phyloP scores from a whole-genome alignment of 2,888 invertebrate species.

The Pollenia amentaria region DNA sequence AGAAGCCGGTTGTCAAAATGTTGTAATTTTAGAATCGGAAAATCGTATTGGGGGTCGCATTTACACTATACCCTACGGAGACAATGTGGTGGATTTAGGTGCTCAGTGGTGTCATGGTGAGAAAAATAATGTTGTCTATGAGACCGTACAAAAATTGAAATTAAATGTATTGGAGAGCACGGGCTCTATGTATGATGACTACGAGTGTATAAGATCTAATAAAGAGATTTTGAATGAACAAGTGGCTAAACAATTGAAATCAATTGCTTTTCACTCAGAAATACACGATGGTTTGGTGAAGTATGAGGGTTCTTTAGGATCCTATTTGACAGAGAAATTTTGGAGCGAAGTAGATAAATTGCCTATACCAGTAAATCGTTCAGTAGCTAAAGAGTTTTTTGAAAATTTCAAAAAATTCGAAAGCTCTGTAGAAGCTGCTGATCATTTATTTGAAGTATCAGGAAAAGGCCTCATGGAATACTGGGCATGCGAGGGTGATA shows the following conservation, averaged over 20 bases:
- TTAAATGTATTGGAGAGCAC: constrained; percentile 79
- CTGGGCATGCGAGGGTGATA: constrained; percentile 89
- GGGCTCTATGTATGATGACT: constrained; percentile 79
- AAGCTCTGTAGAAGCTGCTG: constrained; percentile 86
- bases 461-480: constrained; percentile 87
- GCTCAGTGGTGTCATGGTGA: constrained; percentile 91
- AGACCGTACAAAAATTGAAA: constrained; percentile 84
- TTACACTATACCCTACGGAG: constrained; percentile 85
- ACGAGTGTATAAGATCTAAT: constrained; percentile 81
- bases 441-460: constrained; percentile 89
- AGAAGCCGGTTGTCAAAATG: constrained; percentile 84
- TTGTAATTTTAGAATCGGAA: constrained; percentile 87
- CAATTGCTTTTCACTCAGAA: constrained; percentile 82
- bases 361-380: constrained; percentile 80
- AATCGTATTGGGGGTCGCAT: constrained; percentile 88
- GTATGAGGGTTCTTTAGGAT: constrained; percentile 81
- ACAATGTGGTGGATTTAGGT: constrained; percentile 88
- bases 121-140: constrained; percentile 87
- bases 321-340: constrained; percentile 80
- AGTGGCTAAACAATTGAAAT: constrained; percentile 81
- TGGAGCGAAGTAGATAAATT: constrained; percentile 77
- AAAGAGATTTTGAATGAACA: constrained; percentile 82
- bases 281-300: constrained; percentile 80
- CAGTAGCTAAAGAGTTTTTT: constrained; percentile 85
- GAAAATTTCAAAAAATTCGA: constrained; percentile 87